Base-by-base conservation (phyloP, 1,140 invertebrate species). In the Drosophila azteca region DNA sequence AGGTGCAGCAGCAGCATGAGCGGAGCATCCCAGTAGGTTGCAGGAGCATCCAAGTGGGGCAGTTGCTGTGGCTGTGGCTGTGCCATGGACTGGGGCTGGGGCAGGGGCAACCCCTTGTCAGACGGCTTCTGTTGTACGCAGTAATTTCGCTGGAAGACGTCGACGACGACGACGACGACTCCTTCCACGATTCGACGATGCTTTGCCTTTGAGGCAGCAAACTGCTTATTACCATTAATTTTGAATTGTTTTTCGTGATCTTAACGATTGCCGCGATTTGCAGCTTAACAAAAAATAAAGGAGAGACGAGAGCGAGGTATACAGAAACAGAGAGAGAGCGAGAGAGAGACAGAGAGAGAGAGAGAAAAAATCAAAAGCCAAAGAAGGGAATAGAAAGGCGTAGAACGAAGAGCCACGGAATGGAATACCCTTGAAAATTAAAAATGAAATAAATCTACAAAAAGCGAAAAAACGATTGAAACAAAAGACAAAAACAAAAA, bases 171-270 rank as follows among this genome's bases (percentile, higher is more conserved):
- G n/a, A n/a, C 49, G 29, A 31, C 29, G 11, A 11, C 35, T 13
- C 11, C 9, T 13, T 39, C 35, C 35, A 39, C 35, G 35, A 39
- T 63, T 59, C 66, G 62, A 11, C 39, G 50, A 58, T 59, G 53
- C 73, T 31, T 31, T 39, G 35, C 35, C 35, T 39, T 39, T 39
- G 65, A 13, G 49, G 63, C 57, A 69, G 67, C 75, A 63, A 91
- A 91, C 90, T 91, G 90, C 83, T 91, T 91, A 91, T 91, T 91
- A 91, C 84, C 90, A 91, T 91, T 90, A 91, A 91, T 91, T 91
- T 91, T 91, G 87, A 91, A 90, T 85, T 90, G 89, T 89, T 91
- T 90, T 91, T 91, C 90, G 87, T 91, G 90, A 91, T 91, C 87
- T 90, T 91, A 91, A 91, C 90, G 90, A 91, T 91, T 88, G 80